These are phyloP conservation scores for Australoheros facetus DNA, from an alignment of 2,797 vertebrate species.

Conservation along the genomic window DNA sequence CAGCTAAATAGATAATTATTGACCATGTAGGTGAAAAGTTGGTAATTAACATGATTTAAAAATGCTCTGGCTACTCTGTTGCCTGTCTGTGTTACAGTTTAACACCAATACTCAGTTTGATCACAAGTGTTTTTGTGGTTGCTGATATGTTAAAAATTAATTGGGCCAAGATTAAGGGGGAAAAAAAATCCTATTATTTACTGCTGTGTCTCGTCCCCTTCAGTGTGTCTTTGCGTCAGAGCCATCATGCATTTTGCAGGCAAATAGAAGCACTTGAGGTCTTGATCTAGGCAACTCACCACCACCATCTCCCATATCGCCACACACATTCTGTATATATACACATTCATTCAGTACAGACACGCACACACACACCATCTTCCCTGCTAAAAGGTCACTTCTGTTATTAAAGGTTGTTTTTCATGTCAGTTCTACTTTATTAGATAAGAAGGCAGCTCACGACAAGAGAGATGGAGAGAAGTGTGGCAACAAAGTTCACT, in stretches of 20 bases:
- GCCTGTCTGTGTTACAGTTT: not conserved
- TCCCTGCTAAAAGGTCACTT: constrained; percentile 53
- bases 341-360: too few relatives aligned
- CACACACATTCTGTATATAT: too few relatives aligned
- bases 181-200: not conserved
- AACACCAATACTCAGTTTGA: not conserved
- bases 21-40: not conserved
- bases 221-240: rapidly evolving
- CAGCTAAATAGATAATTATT: too few relatives aligned
- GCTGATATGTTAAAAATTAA: not conserved
- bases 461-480: constrained; percentile 7
- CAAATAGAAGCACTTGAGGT: constrained; percentile 4
- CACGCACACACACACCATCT: not conserved
- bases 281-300: constrained; percentile 1
- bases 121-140: not conserved
- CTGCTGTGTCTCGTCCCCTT: not conserved
- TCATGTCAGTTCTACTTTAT: constrained; percentile 45
- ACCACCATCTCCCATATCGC: not conserved
- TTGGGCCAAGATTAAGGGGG: rapidly evolving
- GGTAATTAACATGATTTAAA: not conserved
- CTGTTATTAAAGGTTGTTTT: constrained; percentile 60
- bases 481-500: constrained; percentile 49
- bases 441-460: constrained; percentile 14
- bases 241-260: not conserved
- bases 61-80: rapidly evolving